These are phyloP conservation scores for Dendronephthya gigantea DNA, from an alignment of 64 coral and sea anemone genomes.

Conservation along the genomic window DNA sequence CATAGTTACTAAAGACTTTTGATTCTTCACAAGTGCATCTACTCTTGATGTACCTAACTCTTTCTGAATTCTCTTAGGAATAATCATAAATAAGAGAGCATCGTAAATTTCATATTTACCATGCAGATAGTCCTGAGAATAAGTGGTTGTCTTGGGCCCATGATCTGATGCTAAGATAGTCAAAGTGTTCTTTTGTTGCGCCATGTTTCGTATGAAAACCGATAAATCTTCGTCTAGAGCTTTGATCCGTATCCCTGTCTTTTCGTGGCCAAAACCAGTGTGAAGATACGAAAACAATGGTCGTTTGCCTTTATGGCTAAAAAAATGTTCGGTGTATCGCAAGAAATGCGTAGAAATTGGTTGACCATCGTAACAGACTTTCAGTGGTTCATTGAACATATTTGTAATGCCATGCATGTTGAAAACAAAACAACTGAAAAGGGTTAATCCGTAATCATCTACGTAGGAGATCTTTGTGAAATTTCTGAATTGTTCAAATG, in stretches of 20 bases:
- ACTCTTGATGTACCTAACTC: slow-evolving; percentile 31
- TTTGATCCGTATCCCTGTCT: slow-evolving; percentile 50
- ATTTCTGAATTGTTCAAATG: slow-evolving; percentile 43
- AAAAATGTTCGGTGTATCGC: slow-evolving; percentile 30
- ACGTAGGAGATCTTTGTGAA: slow-evolving; percentile 18
- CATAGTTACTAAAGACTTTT: slow-evolving; percentile 62
- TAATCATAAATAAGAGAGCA: slow-evolving; percentile 64
- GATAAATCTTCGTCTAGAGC: slow-evolving; percentile 60
- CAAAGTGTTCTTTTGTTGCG: slow-evolving; percentile 52
- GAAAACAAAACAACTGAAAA: slow-evolving; percentile 55
- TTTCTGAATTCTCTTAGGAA: slow-evolving; percentile 47
- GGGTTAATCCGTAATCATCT: slow-evolving; percentile 70
- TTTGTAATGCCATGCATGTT: slow-evolving; percentile 58
- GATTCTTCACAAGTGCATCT: slow-evolving; percentile 46
- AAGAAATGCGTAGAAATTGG: slow-evolving; percentile 55
- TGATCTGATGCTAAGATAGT: slow-evolving; percentile 74
- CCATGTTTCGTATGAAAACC: slow-evolving; percentile 37
- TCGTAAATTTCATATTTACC: slow-evolving; percentile 77
- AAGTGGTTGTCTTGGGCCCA: slow-evolving; percentile 64
- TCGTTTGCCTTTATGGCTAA: slow-evolving; percentile 23
- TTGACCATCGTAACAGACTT: slow-evolving; percentile 55
- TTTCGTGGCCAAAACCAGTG: slow-evolving; percentile 59
- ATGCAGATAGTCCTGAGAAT: slow-evolving; percentile 49
- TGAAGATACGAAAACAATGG: slow-evolving; percentile 71
- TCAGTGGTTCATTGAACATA: slow-evolving; percentile 45